A percentile compares a stretch with the other conserved stretches of the same genome.
These are phyloP conservation scores for Ptychoptera albimana DNA, from an alignment of 2,888 invertebrate species.

Conservation along the genomic window DNA sequence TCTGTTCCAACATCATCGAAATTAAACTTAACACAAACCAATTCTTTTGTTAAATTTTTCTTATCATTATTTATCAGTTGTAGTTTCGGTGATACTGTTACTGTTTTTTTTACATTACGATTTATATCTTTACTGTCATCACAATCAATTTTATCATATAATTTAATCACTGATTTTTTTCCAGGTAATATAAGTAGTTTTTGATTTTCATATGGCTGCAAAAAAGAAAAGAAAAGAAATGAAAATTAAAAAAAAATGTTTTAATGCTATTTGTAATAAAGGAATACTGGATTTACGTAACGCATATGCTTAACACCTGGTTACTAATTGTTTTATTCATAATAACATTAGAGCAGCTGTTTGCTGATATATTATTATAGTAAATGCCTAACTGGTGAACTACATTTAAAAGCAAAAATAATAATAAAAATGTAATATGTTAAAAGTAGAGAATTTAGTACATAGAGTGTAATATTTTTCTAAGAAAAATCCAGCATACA, in stretches of 20 bases:
- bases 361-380: no score
- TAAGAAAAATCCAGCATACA: no score
- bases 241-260: no score
- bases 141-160: background rate
- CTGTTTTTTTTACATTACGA: background rate
- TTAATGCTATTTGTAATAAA: background rate
- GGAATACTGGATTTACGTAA: background rate
- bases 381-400: no score
- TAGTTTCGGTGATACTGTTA: background rate
- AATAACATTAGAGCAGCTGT: no score
- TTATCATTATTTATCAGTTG: background rate
- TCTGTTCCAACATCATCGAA: background rate
- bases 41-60: background rate
- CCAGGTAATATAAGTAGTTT: background rate
- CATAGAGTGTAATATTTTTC: no score
- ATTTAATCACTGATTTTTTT: background rate
- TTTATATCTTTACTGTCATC: background rate
- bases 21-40: conserved; percentile 1
- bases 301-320: no score
- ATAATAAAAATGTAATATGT: no score
- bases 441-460: no score
- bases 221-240: background rate
- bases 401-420: no score
- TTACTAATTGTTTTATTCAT: no score
- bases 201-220: background rate